Evolutionary conservation across 2,113 vertebrate genomes (phyloP), one percentile per base, ranked within the genome.

Genomic region (Eubucco bourcierii): DNA sequence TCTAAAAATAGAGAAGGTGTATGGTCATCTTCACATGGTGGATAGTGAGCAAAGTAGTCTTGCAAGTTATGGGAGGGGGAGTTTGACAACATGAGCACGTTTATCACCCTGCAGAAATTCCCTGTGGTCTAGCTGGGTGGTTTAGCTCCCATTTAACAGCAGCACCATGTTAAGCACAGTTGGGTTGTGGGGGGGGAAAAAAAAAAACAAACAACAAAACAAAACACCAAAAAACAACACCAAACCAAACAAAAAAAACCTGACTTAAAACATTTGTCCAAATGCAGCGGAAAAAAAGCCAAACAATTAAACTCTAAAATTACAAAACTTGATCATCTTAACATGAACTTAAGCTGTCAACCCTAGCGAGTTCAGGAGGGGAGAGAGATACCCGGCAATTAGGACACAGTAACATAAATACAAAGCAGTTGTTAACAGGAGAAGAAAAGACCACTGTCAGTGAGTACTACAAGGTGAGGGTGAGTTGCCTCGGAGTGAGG

Each of bases 21-120:
- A 23, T 1, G 28, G 52, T 70, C 2, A 13, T 15, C 41, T 67
- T 20, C 25, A 66, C 1, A 0, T 3, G 20, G 18, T 8, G 19
- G 19, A 77, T 17, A 61, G 20, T 2, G 2, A 74, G 56, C n/a
- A 63, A 70, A 83, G 34, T 18, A 70, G 29, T 14, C 37, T 24
- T 41, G 6, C 61, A 44, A 37, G 29, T 64, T 33, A 53, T 63
- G 12, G 37, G 16, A 47, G 5, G 5, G 5, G 67, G 20, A 12
- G 25, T 41, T 39, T 60, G 28, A 56, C 24, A 80, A 70, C 1
- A 3, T 8, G 4, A 17, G 12, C 37, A 6, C 15, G 15, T 46
- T 4, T 18, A 37, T 10, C 15, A 56, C 11, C 25, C 33, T 27
- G 33, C 20, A 93, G 61, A 71, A 88, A 68, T 23, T 27, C 31